A percentile compares a stretch with the other conserved stretches of the same genome.
Evolutionary conservation across 2,797 vertebrate genomes (phyloP).

Genomic region (Cephalopachus bancanus): DNA sequence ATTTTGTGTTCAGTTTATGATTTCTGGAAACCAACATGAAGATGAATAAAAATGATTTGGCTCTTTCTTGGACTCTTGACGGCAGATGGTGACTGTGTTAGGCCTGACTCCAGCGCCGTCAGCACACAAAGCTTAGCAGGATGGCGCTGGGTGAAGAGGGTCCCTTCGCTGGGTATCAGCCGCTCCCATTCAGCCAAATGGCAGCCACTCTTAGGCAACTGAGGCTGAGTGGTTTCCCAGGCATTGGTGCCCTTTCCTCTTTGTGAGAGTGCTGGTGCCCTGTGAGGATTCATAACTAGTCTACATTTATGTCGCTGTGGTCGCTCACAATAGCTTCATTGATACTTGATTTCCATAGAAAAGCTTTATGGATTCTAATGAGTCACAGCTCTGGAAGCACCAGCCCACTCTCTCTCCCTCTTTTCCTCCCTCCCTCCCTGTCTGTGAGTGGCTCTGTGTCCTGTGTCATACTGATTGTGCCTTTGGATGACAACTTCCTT

Average conservation of each 20-base stretch:
- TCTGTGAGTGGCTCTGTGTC: slow-evolving; percentile 76
- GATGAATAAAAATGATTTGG: slow-evolving; percentile 40
- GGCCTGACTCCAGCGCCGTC: neutral
- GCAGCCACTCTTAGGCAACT: neutral
- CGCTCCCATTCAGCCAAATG: neutral
- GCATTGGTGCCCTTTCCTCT: neutral
- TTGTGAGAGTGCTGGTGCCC: slow-evolving; percentile 14
- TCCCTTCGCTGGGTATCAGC: neutral
- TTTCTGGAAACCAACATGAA: slow-evolving; percentile 68
- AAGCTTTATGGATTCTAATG: slow-evolving; percentile 75
- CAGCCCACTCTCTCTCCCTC: neutral
- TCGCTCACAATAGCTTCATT: slow-evolving; percentile 74
- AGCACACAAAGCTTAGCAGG: neutral
- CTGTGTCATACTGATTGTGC: slow-evolving; percentile 56
- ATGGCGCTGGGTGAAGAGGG: neutral
- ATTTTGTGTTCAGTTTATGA: slow-evolving; percentile 53
- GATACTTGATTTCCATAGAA: slow-evolving; percentile 78
- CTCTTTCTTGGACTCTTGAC: slow-evolving; percentile 52
- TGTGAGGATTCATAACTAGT: slow-evolving; percentile 67
- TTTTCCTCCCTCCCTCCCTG: neutral
- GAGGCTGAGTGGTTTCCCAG: slow-evolving; percentile 48
- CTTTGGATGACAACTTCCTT: slow-evolving; percentile 69
- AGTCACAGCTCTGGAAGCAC: slow-evolving; percentile 65
- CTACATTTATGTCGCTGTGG: slow-evolving; percentile 60
- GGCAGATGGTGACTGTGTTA: neutral